phyloP scores from a whole-genome alignment of 2,113 vertebrate species.

The Tyrannus savana region DNA sequence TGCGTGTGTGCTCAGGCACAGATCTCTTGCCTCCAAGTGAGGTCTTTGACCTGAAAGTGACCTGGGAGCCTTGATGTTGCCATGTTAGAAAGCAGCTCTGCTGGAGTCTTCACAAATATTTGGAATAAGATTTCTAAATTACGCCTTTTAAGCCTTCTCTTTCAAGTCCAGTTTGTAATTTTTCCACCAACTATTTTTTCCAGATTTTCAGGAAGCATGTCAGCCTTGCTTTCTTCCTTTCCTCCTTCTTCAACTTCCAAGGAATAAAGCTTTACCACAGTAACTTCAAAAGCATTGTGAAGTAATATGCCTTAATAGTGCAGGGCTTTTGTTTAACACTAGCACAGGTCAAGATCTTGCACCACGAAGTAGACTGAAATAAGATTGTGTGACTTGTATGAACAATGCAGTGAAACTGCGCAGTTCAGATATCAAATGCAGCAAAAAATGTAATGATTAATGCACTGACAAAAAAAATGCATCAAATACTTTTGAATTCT shows the following conservation, averaged over 20 bases:
- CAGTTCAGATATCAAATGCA: background rate
- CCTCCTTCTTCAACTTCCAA: background rate
- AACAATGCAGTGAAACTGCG: background rate
- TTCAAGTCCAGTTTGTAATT: background rate
- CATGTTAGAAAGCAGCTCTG: background rate
- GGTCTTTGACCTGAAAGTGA: background rate
- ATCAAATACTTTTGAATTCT: background rate
- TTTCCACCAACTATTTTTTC: background rate
- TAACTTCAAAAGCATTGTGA: background rate
- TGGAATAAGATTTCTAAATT: background rate
- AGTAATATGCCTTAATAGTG: background rate
- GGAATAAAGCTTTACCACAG: background rate
- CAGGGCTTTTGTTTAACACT: background rate
- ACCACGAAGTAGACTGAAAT: background rate
- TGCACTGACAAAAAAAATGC: background rate
- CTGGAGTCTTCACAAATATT: background rate
- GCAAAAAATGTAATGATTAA: background rate
- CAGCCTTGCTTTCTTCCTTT: background rate
- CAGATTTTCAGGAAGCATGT: background rate
- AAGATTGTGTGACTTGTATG: background rate
- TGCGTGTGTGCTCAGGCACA: background rate
- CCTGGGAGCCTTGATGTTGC: background rate
- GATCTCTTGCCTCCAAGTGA: background rate
- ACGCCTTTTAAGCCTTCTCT: background rate
- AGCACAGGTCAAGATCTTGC: background rate